A percentile compares a stretch with the other conserved stretches of the same genome.
These are phyloP conservation scores for Panulirus ornatus DNA, from an alignment of 1,140 invertebrate species.

Conservation along the genomic window DNA sequence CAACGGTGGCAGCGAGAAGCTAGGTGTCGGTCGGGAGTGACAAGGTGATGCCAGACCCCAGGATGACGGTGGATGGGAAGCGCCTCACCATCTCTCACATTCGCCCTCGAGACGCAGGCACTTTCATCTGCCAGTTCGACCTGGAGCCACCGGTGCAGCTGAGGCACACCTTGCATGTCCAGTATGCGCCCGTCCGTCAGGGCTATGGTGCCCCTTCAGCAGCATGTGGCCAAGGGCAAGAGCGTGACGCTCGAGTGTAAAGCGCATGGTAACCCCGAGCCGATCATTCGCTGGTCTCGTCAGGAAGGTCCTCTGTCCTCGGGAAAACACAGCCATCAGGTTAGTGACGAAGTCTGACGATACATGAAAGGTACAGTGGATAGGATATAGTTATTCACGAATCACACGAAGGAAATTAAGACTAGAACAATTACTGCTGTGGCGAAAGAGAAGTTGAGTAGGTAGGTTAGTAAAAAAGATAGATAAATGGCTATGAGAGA, in stretches of 20 bases:
- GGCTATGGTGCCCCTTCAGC: constrained; percentile 15
- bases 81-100: constrained; percentile 54
- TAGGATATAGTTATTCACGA: too few relatives aligned
- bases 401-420: too few relatives aligned
- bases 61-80: constrained; percentile 23
- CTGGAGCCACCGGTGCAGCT: constrained; percentile 46
- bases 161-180: constrained; percentile 41
- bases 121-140: constrained; percentile 52
- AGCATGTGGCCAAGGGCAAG: constrained; percentile 37
- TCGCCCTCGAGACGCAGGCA: constrained; percentile 28
- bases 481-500: too few relatives aligned
- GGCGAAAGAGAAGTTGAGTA: too few relatives aligned
- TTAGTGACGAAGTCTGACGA: too few relatives aligned
- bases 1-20: constrained; percentile 41
- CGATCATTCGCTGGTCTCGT: constrained; percentile 49
- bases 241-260: constrained; percentile 36
- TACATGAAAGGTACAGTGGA: too few relatives aligned
- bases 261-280: constrained; percentile 45
- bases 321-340: constrained; percentile 22
- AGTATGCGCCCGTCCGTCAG: constrained; percentile 46
- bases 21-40: constrained; percentile 35
- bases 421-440: too few relatives aligned
- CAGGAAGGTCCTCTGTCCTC: constrained; percentile 50
- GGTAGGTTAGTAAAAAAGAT: too few relatives aligned
- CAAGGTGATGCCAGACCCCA: constrained; percentile 35